phyloP scores from a whole-genome alignment of 2,113 vertebrate species.

The zebrafish (Danio rerio) region GRCz12tu NC_133189.1:34642001-34642500 shows the following conservation, averaged over 20 bases:
- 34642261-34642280: background rate
- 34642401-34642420: too few relatives aligned
- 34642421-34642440: too few relatives aligned
- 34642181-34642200: slow-evolving; percentile 13
- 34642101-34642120: background rate
- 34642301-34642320: background rate
- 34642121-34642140: slow-evolving; percentile 34
- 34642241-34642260: background rate
- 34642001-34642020: background rate
- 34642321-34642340: background rate
- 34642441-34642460: too few relatives aligned
- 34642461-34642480: too few relatives aligned
- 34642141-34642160: slow-evolving; percentile 14
- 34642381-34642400: too few relatives aligned
- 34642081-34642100: background rate
- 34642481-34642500: too few relatives aligned
- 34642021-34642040: background rate
- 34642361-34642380: too few relatives aligned
- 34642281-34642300: background rate
- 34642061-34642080: background rate
- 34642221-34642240: background rate
- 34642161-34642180: slow-evolving; percentile 33
- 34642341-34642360: background rate
- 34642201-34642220: slow-evolving; percentile 45
- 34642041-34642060: background rate